Base-by-base conservation (phyloP, 1,140 invertebrate genomes). In the Bombyx mandarina region DNA sequence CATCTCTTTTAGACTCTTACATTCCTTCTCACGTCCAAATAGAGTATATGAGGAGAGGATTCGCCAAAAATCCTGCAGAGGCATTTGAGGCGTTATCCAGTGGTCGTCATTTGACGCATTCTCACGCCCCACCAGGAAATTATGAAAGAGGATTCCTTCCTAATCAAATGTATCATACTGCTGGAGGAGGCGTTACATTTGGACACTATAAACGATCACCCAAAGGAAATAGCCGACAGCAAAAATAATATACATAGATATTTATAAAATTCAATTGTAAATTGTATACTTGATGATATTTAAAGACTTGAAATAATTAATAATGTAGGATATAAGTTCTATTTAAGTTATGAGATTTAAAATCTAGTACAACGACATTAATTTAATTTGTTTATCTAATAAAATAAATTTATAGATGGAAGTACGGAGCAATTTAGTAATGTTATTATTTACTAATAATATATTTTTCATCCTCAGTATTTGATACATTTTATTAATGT, bases 151-250 rank as follows among this genome's bases (percentile, higher is more conserved):
- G 86, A 5, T 89, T 89, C 56, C 62, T 87, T 3, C 88, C 88
- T 7, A 89, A 88, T 61, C 86, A 89, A 61, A 83, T 88, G 78
- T 88, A 82, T 49, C 79, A 86, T 9, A 88, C 86, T 1, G 77
- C 75, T 0, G 68, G 65, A 0, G 77, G 88, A 26, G 73, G 84
- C 8, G 67, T 84, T 6, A 79, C 79, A 6, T 88, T 60, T 62
- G 85, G 80, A 3, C 83, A 88, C 52, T 80, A 80, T 59, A 88
- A 86, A 69, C 73, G 82, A 65, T 63, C 77, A 60, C 69, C 80
- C 22, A 86, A 81, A 72, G 18, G 67, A 45, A 74, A 79, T 43
- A 78, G 79, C 56, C 54, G 61, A 8, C 44, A 50, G 42, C 60
- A 62, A n/a, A 60, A 63, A 57, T 66, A 53, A 66, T 45, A 52